Evolutionary conservation across 1,140 invertebrate species (phyloP).

Genomic region (Trichoplusia ni): DNA sequence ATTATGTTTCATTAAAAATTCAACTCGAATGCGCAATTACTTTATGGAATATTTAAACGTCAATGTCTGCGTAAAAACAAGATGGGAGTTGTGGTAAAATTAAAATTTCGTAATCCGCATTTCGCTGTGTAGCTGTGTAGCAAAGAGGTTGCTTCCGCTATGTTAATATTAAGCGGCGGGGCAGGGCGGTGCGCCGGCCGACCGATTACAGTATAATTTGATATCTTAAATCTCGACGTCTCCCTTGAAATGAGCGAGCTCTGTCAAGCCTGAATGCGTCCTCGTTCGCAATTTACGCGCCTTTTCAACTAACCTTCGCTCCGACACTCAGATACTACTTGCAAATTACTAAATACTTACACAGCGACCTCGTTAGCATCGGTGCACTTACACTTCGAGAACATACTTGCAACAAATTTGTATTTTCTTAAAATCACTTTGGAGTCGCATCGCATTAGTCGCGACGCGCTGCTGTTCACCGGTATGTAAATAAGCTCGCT

Average conservation of each 20-base stretch:
- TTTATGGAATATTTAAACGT: constrained; percentile 71
- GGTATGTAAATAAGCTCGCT: constrained; percentile 22
- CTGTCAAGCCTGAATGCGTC: constrained; percentile 71
- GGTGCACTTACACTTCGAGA: constrained; percentile 3
- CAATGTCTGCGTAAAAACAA: constrained; percentile 64
- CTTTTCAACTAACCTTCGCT: constrained; percentile 59
- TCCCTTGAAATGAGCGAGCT: constrained; percentile 54
- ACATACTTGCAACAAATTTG: background rate
- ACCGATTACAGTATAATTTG: constrained; percentile 75
- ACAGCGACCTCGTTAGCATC: background rate
- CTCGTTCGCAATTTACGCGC: constrained; percentile 68
- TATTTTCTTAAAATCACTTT: constrained; percentile 9
- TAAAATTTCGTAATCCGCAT: constrained; percentile 72
- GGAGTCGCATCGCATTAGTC: background rate
- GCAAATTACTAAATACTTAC: constrained; percentile 37
- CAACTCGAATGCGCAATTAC: constrained; percentile 66
- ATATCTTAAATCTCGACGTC: constrained; percentile 72
- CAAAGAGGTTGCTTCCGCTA: constrained; percentile 68
- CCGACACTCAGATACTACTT: constrained; percentile 46
- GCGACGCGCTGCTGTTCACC: background rate
- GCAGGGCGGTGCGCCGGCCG: constrained; percentile 50
- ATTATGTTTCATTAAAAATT: constrained; percentile 73
- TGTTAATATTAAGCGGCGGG: constrained; percentile 72
- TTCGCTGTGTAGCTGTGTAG: constrained; percentile 57
- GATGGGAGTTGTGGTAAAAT: constrained; percentile 66